Evolutionary conservation across 2,888 invertebrate species (phyloP).

Genomic region (Machimus atricapillus): DNA sequence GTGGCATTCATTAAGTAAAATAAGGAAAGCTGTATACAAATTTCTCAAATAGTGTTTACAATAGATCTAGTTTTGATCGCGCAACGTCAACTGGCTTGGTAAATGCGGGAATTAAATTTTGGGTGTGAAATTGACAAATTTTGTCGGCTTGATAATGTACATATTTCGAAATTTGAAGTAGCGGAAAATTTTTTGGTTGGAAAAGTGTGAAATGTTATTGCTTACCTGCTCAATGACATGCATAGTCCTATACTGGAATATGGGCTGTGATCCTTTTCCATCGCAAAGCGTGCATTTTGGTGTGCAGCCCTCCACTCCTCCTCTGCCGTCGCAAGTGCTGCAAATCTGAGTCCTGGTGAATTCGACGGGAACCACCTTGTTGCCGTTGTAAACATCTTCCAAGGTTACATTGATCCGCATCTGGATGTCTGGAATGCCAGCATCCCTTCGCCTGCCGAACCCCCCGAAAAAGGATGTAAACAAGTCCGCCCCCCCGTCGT

Average conservation of each 20-base stretch:
- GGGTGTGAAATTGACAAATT: background rate
- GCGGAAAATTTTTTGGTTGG: background rate
- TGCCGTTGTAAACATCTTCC: conserved; percentile 91
- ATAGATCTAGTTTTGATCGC: background rate
- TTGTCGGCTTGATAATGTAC: background rate
- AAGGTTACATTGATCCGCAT: conserved; percentile 84
- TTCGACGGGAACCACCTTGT: conserved; percentile 67
- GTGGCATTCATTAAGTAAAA: too few species aligned
- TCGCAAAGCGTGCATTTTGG: conserved; percentile 76
- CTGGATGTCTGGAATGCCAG: conserved; percentile 79
- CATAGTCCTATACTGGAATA: conserved; percentile 70
- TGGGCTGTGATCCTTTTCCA: conserved; percentile 79
- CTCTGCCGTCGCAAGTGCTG: conserved; percentile 59
- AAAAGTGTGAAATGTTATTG: background rate
- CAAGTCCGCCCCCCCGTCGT: conserved; percentile 71
- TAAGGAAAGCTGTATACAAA: too few species aligned
- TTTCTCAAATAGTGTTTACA: background rate
- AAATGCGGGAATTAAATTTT: background rate
- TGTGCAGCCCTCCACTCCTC: conserved; percentile 74
- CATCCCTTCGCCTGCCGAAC: conserved; percentile 65
- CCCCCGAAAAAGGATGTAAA: conserved; percentile 75
- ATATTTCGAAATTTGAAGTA: background rate
- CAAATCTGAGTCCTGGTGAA: conserved; percentile 56
- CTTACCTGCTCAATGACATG: conserved; percentile 43
- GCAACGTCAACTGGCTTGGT: background rate